Percentiles rank a stretch among this genome's conserved stretches.
phyloP scores from a whole-genome alignment of 1,140 invertebrate genomes.

The Drosophila micromelanica region DNA sequence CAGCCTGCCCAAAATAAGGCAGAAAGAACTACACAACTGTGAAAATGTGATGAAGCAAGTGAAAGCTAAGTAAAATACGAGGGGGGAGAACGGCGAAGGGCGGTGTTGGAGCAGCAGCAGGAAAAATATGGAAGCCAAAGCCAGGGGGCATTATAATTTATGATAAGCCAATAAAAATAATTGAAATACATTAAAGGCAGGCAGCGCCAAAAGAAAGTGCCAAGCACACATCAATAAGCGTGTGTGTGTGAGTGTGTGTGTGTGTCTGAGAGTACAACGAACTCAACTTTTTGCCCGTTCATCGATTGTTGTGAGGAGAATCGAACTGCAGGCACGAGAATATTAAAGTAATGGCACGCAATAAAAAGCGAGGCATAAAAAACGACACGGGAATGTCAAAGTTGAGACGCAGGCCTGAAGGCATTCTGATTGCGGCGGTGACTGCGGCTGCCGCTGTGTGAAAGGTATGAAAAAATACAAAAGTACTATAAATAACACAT shows the following conservation, averaged over 20 bases:
- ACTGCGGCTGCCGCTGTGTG: slow-evolving; percentile 38
- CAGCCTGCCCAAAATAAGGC: slow-evolving; percentile 14
- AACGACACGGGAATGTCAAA: slow-evolving; percentile 47
- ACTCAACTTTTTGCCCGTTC: slow-evolving; percentile 31
- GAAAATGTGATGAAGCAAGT: slow-evolving; percentile 18
- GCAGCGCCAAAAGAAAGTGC: slow-evolving; percentile 7
- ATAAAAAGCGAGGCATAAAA: slow-evolving; percentile 60
- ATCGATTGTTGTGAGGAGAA: slow-evolving; percentile 34
- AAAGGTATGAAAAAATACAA: slow-evolving; percentile 56
- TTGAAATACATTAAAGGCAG: slow-evolving; percentile 66
- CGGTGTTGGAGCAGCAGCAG: background rate
- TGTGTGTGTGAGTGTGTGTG: slow-evolving; percentile 16
- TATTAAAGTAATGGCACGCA: slow-evolving; percentile 46
- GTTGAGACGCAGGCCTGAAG: slow-evolving; percentile 37
- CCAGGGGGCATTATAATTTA: slow-evolving; percentile 64
- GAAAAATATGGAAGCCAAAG: slow-evolving; percentile 56
- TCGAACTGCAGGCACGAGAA: slow-evolving; percentile 41
- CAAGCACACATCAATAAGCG: slow-evolving; percentile 11
- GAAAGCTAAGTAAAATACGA: slow-evolving; percentile 11
- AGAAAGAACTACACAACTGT: slow-evolving; percentile 51
- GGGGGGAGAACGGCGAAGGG: background rate
- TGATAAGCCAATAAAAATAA: slow-evolving; percentile 78
- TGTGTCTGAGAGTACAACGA: slow-evolving; percentile 41
- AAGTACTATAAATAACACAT: slow-evolving; percentile 48
- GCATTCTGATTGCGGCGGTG: slow-evolving; percentile 26